Conservation (phyloP, 2,888 invertebrate species). For the Sicus ferrugineus region DNA sequence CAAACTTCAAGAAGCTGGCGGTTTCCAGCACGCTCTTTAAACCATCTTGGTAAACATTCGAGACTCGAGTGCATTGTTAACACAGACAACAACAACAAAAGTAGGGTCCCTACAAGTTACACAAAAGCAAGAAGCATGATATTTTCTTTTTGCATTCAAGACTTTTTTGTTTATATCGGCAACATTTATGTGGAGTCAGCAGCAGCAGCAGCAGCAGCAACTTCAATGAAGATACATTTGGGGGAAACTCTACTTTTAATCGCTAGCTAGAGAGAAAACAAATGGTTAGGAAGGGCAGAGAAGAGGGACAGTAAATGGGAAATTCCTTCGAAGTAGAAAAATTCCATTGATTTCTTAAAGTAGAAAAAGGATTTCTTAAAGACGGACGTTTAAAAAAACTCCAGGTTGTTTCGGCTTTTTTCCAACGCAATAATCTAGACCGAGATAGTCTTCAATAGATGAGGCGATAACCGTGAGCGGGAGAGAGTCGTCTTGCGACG, state of each 20-base stretch:
- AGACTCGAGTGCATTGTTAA: conserved; percentile 32
- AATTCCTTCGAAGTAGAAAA: no score
- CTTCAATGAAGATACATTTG: conserved; percentile 4
- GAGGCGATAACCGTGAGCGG: no score
- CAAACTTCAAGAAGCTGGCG: not conserved
- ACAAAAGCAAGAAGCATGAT: conserved; percentile 21
- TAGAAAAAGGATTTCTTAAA: no score
- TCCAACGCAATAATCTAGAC: no score
- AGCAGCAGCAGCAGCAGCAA: not conserved
- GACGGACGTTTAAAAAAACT: no score
- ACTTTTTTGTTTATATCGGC: conserved; percentile 21
- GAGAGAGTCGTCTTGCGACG: no score
- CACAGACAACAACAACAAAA: conserved; percentile 17
- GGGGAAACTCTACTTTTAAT: not conserved
- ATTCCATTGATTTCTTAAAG: no score
- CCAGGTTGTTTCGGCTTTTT: no score
- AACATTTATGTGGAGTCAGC: not conserved
- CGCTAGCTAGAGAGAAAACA: not conserved
- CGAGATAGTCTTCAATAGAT: no score
- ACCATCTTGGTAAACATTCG: conserved; percentile 10
- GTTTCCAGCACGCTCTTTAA: conserved; percentile 11
- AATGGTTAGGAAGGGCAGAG: no score
- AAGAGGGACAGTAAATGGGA: no score
- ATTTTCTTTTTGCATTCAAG: conserved; percentile 2
- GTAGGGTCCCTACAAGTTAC: conserved; percentile 24